These are phyloP conservation scores for Andrena cerasifolii DNA, from an alignment of 1,140 invertebrate genomes.

Conservation along the genomic window DNA sequence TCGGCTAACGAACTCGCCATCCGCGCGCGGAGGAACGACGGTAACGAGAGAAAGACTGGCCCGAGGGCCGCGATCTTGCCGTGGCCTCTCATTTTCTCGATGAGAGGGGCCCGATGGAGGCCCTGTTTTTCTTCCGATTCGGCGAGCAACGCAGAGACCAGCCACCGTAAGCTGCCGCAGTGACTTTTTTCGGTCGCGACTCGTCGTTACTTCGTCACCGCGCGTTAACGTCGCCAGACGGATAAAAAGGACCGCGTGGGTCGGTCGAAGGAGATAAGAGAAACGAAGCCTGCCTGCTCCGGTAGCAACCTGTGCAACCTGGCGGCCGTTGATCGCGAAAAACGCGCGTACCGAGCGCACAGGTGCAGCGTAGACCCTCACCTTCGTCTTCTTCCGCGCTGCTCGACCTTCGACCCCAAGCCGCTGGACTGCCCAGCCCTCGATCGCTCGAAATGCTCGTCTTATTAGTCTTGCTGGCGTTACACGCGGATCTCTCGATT, in stretches of 20 bases:
- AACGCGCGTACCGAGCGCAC: constrained; percentile 43
- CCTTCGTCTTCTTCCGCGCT: constrained; percentile 20
- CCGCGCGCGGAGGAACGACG: neutral
- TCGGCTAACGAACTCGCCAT: constrained; percentile 3
- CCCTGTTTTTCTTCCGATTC: constrained; percentile 66
- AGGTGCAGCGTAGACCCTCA: constrained; percentile 44
- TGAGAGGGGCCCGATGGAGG: constrained; percentile 35
- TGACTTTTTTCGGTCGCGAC: constrained; percentile 45
- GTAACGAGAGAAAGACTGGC: constrained; percentile 16
- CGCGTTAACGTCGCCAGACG: constrained; percentile 49
- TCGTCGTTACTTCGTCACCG: constrained; percentile 49
- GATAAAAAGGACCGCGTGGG: constrained; percentile 8
- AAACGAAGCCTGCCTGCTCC: constrained; percentile 34
- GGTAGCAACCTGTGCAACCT: constrained; percentile 25
- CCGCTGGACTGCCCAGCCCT: neutral
- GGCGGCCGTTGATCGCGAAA: constrained; percentile 60
- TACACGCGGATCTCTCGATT: neutral
- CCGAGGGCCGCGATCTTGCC: constrained; percentile 24
- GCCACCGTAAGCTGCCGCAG: constrained; percentile 19
- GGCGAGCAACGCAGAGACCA: constrained; percentile 45
- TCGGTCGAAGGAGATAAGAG: neutral
- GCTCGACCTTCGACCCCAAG: constrained; percentile 22
- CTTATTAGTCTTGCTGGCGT: constrained; percentile 26
- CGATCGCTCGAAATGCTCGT: constrained; percentile 37
- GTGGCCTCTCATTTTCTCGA: constrained; percentile 48